Evolutionary conservation across 1,140 invertebrate species (phyloP).

Genomic region (Pinna nobilis): DNA sequence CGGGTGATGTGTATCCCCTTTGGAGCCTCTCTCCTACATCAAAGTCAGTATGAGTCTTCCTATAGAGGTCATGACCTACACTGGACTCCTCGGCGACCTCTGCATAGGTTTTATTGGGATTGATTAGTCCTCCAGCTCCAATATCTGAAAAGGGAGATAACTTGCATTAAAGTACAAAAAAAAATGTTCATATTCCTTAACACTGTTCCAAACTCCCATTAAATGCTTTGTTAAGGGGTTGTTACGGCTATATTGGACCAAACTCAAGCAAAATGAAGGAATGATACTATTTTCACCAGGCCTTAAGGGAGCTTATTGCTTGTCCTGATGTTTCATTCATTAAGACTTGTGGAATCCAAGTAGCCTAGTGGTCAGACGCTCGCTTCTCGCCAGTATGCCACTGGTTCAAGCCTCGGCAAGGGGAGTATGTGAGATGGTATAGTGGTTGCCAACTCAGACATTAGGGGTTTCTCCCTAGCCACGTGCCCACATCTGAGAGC

Average conservation of each 20-base stretch:
- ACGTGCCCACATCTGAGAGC: no score
- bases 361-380: no score
- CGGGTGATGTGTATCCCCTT: conserved; percentile 62
- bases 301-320: no score
- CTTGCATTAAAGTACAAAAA: not conserved
- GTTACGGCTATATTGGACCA: not conserved
- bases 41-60: conserved; percentile 67
- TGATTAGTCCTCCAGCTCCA: conserved; percentile 70
- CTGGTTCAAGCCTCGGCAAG: no score
- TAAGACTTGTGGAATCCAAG: no score
- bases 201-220: not conserved
- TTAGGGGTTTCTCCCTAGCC: no score
- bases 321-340: no score
- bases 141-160: conserved; percentile 55
- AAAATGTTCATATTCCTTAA: not conserved
- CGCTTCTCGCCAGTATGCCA: no score
- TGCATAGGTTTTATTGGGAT: conserved; percentile 69
- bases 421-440: no score
- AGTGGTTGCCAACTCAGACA: no score
- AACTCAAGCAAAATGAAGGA: not conserved
- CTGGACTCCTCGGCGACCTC: conserved; percentile 66
- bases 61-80: conserved; percentile 69
- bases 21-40: conserved; percentile 66
- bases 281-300: no score
- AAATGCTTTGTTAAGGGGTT: no score